Conservation (phyloP, 2,797 vertebrate species). For the Borostomias antarcticus region DNA sequence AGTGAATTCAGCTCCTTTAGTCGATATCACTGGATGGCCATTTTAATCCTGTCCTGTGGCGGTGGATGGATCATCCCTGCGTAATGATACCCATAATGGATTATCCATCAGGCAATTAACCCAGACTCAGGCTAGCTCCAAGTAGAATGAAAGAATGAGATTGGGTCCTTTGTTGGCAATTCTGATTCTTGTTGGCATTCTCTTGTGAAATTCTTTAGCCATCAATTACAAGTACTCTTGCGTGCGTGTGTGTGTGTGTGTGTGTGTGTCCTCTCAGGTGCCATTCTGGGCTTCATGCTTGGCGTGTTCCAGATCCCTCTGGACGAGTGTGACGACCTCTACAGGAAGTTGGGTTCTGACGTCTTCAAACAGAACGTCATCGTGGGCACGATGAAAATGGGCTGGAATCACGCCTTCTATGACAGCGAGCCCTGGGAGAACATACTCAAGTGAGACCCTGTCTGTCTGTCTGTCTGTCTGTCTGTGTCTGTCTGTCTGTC, state of each 20-base stretch:
- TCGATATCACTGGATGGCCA: no score
- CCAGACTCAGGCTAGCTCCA: background rate
- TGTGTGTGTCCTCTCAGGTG: conserved; percentile 74
- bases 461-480: conserved; percentile 34
- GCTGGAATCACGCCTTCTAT: conserved; percentile 97
- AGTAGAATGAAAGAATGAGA: background rate
- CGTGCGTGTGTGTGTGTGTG: background rate
- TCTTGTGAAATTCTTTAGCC: background rate
- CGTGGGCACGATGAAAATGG: conserved; percentile 96
- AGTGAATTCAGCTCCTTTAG: no score
- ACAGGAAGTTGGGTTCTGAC: conserved; percentile 90
- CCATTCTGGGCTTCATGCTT: conserved; percentile 95
- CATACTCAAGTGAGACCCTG: conserved; percentile 94
- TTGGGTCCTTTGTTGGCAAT: conserved; percentile 11
- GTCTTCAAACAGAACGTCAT: conserved; percentile 97
- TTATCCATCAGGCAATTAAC: conserved; percentile 18
- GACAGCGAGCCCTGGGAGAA: conserved; percentile 94
- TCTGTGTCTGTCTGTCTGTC: no score
- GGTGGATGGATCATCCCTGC: conserved; percentile 21
- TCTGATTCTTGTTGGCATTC: conserved; percentile 14
- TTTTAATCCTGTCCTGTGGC: conserved; percentile 18
- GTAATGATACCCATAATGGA: conserved; percentile 22
- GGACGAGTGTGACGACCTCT: conserved; percentile 92
- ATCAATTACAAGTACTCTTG: conserved; percentile 16
- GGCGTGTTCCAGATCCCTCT: conserved; percentile 90